Conservation (phyloP, 2,888 invertebrate genomes). For the Arctia plantaginis region DNA sequence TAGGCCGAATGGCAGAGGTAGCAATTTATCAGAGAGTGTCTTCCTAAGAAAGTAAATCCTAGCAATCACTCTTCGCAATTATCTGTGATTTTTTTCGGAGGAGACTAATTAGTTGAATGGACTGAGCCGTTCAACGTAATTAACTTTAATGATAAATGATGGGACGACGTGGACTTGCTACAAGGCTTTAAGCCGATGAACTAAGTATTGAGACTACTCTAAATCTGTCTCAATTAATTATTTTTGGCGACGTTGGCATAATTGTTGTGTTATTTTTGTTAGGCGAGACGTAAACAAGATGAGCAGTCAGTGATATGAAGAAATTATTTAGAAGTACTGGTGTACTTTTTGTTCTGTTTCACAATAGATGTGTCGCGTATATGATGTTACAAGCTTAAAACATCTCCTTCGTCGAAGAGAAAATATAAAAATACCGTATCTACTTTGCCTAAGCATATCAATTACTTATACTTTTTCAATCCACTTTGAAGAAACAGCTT, state of each 20-base stretch:
- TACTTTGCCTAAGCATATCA: background rate
- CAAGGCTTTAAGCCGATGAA: conserved; percentile 44
- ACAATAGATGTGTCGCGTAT: background rate
- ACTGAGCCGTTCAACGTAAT: conserved; percentile 77
- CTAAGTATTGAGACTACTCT: conserved; percentile 39
- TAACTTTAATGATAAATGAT: conserved; percentile 81
- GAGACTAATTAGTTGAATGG: conserved; percentile 81
- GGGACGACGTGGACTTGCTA: conserved; percentile 55
- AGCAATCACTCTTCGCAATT: conserved; percentile 80
- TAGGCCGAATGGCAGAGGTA: conserved; percentile 50
- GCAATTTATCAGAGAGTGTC: conserved; percentile 76
- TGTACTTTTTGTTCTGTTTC: background rate
- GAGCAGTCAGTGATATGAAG: background rate
- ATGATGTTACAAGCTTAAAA: background rate
- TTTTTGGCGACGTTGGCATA: conserved; percentile 1
- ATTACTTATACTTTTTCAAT: conserved; percentile 38
- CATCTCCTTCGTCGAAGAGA: background rate
- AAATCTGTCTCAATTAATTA: conserved; percentile 32
- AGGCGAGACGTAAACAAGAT: background rate
- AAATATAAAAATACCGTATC: background rate
- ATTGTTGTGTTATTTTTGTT: background rate
- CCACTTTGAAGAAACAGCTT: conserved; percentile 35
- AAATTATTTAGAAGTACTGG: too few species aligned
- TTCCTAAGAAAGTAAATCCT: conserved; percentile 74
- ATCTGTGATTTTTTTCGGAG: conserved; percentile 78